These are phyloP conservation scores for Ophiothrix spiculata DNA, from an alignment of 35 echinoderm and acorn worm genomes.

Conservation along the genomic window DNA sequence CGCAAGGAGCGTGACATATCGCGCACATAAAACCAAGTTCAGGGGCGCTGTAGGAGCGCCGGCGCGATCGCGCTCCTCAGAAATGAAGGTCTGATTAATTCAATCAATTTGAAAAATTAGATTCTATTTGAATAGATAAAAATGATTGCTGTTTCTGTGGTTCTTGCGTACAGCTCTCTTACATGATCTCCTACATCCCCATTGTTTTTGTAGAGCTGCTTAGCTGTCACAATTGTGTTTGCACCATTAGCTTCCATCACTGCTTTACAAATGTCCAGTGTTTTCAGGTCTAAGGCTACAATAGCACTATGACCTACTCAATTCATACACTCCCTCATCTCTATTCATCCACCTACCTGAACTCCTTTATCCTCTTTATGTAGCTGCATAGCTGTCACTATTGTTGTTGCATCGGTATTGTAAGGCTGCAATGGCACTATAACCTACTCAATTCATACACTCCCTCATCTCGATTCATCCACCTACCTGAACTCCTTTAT, in stretches of 20 bases:
- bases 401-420: conserved; percentile 50
- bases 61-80: no score
- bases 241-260: conserved; percentile 72
- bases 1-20: no score
- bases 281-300: conserved; percentile 67
- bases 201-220: conserved; percentile 48
- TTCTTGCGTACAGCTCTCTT: background rate
- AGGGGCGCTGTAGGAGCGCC: no score
- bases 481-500: conserved; percentile 61
- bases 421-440: no score
- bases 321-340: no score
- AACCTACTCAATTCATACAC: no score
- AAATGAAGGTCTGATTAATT: no score
- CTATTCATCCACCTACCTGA: conserved; percentile 53
- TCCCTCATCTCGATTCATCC: background rate
- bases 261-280: conserved; percentile 51
- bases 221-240: conserved; percentile 58
- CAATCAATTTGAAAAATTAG: no score
- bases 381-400: conserved; percentile 62
- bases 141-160: no score
- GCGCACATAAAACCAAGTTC: no score
- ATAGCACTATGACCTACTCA: conserved; percentile 71
- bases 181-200: background rate
- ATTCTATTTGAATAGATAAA: no score
- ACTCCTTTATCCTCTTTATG: conserved; percentile 41